Evolutionary conservation across 1,140 invertebrate species (phyloP), one percentile per base, ranked within the genome.

Genomic region (Drosophila equinoxialis): DNA sequence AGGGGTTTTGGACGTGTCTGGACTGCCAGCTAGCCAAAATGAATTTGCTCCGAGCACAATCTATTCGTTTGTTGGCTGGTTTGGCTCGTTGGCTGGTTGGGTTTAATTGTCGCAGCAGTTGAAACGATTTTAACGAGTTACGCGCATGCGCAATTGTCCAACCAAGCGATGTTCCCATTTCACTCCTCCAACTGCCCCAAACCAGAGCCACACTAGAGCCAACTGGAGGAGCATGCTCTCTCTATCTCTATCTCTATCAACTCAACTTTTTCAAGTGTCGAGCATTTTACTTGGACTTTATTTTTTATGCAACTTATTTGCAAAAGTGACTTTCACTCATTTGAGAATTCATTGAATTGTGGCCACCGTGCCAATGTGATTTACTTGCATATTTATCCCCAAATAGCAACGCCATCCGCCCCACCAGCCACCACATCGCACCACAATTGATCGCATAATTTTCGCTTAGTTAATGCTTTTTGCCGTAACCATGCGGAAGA

Each of bases 91-190:
- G 11, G 37, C 33, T 33, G 33, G 71, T 55, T 65, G 63, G 81
- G 66, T 80, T 79, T 79, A 83, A 82, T 83, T 84, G 81, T 83
- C 73, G 79, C 76, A 73, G 58, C 68, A 30, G 60, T 23, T 23
- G 23, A 73, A 69, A 65, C 69, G 68, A 74, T 77, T 87, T 86
- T 86, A 86, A 86, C 83, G 84, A 86, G 79, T 78, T 77, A 87
- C 83, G 84, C 83, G 83, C 76, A 87, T 89, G 83, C 84, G 84
- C 83, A 87, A 89, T 83, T 89, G 76, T 83, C 83, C 83, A 86
- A 86, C 83, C 79, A 83, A 83, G 69, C 79, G 67, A 64, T 65
- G 57, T 54, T 30, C 48, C 59, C 58, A 42, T 57, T 48, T 17
- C 41, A 10, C 30, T 14, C 13, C 4, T 5, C 30, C 30, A 30